phyloP scores from a whole-genome alignment of 2,113 vertebrate genomes.

The Oncorhynchus nerka region DNA sequence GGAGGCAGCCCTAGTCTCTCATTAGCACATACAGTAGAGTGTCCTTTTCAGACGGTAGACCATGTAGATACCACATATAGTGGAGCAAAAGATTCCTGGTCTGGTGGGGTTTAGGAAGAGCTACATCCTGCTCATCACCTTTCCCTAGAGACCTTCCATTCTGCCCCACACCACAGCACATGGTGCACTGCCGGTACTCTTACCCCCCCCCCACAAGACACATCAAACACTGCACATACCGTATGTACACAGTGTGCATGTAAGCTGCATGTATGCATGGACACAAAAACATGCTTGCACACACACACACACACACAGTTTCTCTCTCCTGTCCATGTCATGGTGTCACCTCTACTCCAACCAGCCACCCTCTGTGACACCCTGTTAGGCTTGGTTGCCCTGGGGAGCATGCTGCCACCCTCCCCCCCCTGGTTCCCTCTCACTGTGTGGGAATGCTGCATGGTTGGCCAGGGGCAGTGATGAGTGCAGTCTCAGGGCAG shows the following conservation, averaged over 20 bases:
- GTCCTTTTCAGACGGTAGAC: neutral
- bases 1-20: neutral
- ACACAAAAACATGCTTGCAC: constrained; percentile 21
- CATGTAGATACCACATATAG: too few relatives aligned
- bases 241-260: neutral
- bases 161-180: constrained; percentile 7
- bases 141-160: constrained; percentile 1
- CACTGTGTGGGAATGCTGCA: neutral
- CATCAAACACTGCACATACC: constrained; percentile 11
- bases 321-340: neutral
- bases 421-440: neutral
- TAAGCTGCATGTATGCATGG: neutral
- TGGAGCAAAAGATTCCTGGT: neutral
- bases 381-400: neutral
- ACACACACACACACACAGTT: constrained; percentile 9
- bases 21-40: neutral
- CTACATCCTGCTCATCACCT: neutral
- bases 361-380: neutral
- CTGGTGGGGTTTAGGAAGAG: neutral
- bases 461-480: neutral
- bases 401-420: neutral
- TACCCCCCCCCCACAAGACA: constrained; percentile 10
- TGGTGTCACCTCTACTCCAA: constrained; percentile 2
- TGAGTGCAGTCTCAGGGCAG: too few relatives aligned
- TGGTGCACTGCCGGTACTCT: neutral